A percentile compares a stretch with the other conserved stretches of the same genome.
Evolutionary conservation across 2,797 vertebrate species (phyloP).

Genomic region (Denticeps clupeoides): DNA sequence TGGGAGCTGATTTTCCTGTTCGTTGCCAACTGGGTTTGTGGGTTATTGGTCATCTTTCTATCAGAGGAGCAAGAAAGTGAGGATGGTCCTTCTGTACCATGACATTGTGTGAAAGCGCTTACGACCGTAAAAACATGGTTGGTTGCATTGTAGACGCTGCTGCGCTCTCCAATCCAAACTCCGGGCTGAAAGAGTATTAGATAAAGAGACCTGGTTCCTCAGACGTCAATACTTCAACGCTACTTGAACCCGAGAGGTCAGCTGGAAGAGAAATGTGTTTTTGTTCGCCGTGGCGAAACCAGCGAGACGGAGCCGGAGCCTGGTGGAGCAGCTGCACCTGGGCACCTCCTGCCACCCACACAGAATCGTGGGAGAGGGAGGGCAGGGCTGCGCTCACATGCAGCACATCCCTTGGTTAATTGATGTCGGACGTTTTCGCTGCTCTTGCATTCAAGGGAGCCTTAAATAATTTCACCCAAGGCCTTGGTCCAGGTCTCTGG

Average conservation of each 20-base stretch:
- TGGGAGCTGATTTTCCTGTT: no score
- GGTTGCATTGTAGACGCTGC: conserved; percentile 39
- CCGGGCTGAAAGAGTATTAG: not conserved
- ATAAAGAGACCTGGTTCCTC: not conserved
- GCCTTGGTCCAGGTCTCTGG: conserved; percentile 13
- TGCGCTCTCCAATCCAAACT: not conserved
- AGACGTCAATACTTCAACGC: conserved; percentile 5
- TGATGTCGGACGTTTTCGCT: conserved; percentile 18
- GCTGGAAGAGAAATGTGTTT: conserved; percentile 10
- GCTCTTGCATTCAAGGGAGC: conserved; percentile 14
- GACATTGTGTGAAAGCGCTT: no score
- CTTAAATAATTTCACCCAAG: conserved; percentile 15
- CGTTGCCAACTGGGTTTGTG: no score
- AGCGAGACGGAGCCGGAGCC: not conserved
- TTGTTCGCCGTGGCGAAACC: conserved; percentile 9
- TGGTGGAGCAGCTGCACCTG: conserved; percentile 2
- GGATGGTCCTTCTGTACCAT: no score
- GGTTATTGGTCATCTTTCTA: no score
- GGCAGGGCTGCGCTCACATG: conserved; percentile 4
- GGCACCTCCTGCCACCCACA: conserved; percentile 4
- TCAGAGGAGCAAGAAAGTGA: no score
- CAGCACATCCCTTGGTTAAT: conserved; percentile 14
- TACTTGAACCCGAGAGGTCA: conserved; percentile 3
- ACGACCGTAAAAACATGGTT: no score
- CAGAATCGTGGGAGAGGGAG: conserved; percentile 3